Conservation (phyloP, 2,888 invertebrate genomes). For the Agrochola lota region DNA sequence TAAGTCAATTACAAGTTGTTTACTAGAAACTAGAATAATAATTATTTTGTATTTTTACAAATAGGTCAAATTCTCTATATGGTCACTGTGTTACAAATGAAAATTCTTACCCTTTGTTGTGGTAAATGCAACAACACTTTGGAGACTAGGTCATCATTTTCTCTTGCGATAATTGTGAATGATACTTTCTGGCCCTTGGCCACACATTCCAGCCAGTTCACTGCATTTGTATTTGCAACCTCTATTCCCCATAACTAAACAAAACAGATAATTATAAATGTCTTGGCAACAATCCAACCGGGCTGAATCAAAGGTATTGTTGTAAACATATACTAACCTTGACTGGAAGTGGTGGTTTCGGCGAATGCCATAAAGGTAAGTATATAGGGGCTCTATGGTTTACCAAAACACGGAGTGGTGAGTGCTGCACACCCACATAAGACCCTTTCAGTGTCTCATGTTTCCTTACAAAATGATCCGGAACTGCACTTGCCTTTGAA, state of each 20-base stretch:
- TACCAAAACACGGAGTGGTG: constrained; percentile 87
- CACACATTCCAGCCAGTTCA: constrained; percentile 91
- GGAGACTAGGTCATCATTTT: constrained; percentile 86
- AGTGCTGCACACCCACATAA: constrained; percentile 89
- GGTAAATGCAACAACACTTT: constrained; percentile 86
- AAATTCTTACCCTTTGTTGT: constrained; percentile 77
- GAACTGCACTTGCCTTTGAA: constrained; percentile 90
- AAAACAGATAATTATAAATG: constrained; percentile 46
- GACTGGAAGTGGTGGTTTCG: constrained; percentile 88
- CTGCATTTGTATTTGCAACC: constrained; percentile 87
- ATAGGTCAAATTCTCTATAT: neutral
- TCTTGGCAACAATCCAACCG: constrained; percentile 62
- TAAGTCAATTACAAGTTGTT: neutral
- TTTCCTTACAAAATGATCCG: constrained; percentile 89
- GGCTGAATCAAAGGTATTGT: constrained; percentile 48
- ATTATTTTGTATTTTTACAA: neutral
- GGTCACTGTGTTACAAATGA: neutral
- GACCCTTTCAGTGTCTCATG: constrained; percentile 88
- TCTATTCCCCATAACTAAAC: constrained; percentile 89
- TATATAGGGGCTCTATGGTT: constrained; percentile 90
- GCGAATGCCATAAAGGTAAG: constrained; percentile 88
- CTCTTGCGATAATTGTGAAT: constrained; percentile 86
- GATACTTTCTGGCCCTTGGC: constrained; percentile 87
- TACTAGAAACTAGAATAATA: neutral
- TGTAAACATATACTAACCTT: constrained; percentile 81